Percentiles rank a stretch among this genome's conserved stretches.
phyloP scores from a whole-genome alignment of 2,797 vertebrate species.

The Danio jaintianensis region DNA sequence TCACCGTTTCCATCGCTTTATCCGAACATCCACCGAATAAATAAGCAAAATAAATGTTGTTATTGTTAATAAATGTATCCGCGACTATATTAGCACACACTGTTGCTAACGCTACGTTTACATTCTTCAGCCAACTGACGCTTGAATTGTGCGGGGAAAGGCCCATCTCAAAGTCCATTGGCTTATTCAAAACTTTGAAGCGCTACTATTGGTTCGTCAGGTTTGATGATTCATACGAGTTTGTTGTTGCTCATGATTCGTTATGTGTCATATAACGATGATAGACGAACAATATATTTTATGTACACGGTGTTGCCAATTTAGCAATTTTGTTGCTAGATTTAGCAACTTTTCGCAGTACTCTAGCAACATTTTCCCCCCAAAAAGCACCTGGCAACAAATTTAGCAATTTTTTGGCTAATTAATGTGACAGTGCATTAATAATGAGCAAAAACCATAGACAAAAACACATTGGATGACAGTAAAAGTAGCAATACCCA shows the following conservation, averaged over 20 bases:
- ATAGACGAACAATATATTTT: too few species aligned
- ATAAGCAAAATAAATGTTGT: neutral
- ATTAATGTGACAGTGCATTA: too few species aligned
- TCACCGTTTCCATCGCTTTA: slow-evolving; percentile 33
- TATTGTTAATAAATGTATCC: neutral
- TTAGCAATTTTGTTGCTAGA: too few species aligned
- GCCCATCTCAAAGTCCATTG: slow-evolving; percentile 43
- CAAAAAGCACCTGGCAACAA: too few species aligned
- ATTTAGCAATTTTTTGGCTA: too few species aligned
- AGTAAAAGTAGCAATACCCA: too few species aligned
- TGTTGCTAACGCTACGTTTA: neutral
- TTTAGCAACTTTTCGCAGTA: too few species aligned
- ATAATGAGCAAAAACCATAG: too few species aligned
- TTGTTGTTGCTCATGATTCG: neutral
- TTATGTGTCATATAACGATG: neutral
- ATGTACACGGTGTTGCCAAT: too few species aligned
- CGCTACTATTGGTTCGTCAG: neutral
- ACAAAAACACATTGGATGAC: too few species aligned
- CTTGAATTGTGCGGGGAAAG: slow-evolving; percentile 48
- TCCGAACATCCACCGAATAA: neutral
- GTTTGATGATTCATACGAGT: neutral
- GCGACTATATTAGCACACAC: neutral
- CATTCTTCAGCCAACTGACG: neutral
- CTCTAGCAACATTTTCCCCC: too few species aligned
- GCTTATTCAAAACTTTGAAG: slow-evolving; percentile 50